A percentile compares a stretch with the other conserved stretches of the same genome.
Conservation (phyloP, 64 coral and sea anemone species). For the Cladopsammia gracilis region DNA sequence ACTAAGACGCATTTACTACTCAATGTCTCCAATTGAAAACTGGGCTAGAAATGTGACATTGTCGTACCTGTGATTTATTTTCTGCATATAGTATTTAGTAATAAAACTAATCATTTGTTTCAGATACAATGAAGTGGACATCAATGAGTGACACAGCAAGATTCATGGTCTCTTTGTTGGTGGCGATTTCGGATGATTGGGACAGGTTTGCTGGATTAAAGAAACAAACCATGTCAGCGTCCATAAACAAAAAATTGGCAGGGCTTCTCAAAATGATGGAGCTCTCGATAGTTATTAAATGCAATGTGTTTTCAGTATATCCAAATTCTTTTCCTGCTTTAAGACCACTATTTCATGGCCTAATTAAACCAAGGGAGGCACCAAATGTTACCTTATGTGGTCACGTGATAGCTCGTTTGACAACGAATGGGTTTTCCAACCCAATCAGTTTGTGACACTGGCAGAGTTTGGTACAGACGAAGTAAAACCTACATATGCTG, state of each 20-base stretch:
- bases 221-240: slow-evolving; percentile 47
- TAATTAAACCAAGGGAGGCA: slow-evolving; percentile 30
- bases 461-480: background rate
- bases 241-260: slow-evolving; percentile 42
- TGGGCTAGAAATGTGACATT: too few species aligned
- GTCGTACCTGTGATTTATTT: too few species aligned
- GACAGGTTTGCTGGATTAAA: slow-evolving; percentile 25
- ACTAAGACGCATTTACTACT: too few species aligned
- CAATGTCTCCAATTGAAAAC: too few species aligned
- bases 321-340: slow-evolving; percentile 28
- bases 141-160: slow-evolving; percentile 4
- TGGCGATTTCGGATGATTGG: slow-evolving; percentile 15
- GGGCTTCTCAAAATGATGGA: slow-evolving; percentile 51
- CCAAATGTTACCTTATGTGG: slow-evolving; percentile 19
- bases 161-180: slow-evolving; percentile 41
- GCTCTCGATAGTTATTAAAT: slow-evolving; percentile 43
- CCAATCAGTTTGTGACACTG: slow-evolving; percentile 50
- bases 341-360: slow-evolving; percentile 57
- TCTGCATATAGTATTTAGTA: background rate
- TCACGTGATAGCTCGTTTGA: slow-evolving; percentile 15
- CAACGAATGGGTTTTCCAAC: slow-evolving; percentile 33
- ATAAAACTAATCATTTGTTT: slow-evolving; percentile 9
- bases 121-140: slow-evolving; percentile 8
- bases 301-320: slow-evolving; percentile 37
- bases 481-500: background rate